Conservation (phyloP, 2,113 vertebrate species). For the Channa argus region DNA sequence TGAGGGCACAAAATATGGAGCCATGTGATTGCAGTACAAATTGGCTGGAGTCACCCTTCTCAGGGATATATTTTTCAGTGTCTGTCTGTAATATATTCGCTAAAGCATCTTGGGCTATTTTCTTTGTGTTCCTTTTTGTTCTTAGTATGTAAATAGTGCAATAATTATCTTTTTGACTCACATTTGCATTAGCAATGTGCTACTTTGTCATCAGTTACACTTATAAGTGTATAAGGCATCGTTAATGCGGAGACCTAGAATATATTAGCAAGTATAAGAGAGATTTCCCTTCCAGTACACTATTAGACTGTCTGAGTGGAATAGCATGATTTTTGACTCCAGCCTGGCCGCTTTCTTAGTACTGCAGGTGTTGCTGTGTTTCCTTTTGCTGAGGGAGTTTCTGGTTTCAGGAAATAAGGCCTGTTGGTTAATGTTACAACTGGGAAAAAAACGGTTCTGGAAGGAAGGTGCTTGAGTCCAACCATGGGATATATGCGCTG, state of each 20-base stretch:
- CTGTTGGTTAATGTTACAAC: slow-evolving; percentile 81
- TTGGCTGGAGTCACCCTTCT: slow-evolving; percentile 28
- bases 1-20: slow-evolving; percentile 62
- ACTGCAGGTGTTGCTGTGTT: slow-evolving; percentile 79
- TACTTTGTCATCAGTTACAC: slow-evolving; percentile 4
- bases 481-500: slow-evolving; percentile 37
- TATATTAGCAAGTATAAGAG: slow-evolving; percentile 32
- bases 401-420: slow-evolving; percentile 83
- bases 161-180: not conserved
- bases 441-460: slow-evolving; percentile 75
- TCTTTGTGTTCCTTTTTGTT: not conserved
- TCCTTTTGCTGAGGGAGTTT: slow-evolving; percentile 80
- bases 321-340: slow-evolving; percentile 68
- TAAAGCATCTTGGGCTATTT: not conserved
- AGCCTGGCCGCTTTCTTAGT: slow-evolving; percentile 67
- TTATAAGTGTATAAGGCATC: slow-evolving; percentile 12
- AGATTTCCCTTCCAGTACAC: slow-evolving; percentile 31
- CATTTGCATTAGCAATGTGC: not conserved
- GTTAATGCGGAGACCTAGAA: slow-evolving; percentile 17
- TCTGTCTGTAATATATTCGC: not conserved
- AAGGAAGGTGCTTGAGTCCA: slow-evolving; percentile 68
- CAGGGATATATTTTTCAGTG: slow-evolving; percentile 17
- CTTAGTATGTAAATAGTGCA: not conserved
- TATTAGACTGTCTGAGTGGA: slow-evolving; percentile 62
- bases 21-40: slow-evolving; percentile 53